Base-by-base conservation (phyloP, 53 echinoderm and acorn worm species). In the Holothuria leucospilota region DNA sequence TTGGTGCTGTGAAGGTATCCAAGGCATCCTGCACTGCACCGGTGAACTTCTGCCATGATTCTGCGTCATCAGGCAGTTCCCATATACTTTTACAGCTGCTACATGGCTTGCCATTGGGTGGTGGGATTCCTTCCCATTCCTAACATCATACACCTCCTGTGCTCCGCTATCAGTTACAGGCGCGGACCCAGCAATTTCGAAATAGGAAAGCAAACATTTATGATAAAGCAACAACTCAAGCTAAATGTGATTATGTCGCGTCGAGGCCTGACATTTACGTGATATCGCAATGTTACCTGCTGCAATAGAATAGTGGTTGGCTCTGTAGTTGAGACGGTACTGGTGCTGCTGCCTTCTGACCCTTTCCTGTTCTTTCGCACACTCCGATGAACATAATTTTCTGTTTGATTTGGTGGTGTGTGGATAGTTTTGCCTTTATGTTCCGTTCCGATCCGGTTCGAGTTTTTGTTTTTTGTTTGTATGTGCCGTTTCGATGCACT, bases 341-440 rank as follows among this genome's bases (percentile, higher is more conserved):
- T 68, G 25, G 68, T 68, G 68, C 68, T 68, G 68, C 16, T 68
- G 68, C 25, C 25, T 68, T 16, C 68, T 68, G 25, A 68, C 24
- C 68, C 68, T 68, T 25, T 68, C 68, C 16, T 15, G 68, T 68
- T 68, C 68, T 68, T 68, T 25, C 68, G 18, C 68, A 68, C 68
- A 12, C 68, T 25, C 68, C n/a, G n/a, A n/a, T n/a, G n/a, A n/a
- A n/a, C n/a, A n/a, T n/a, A n/a, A n/a, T n/a, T n/a, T n/a, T n/a
- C n/a, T n/a, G n/a, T n/a, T n/a, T n/a, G n/a, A n/a, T n/a, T n/a
- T n/a, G n/a, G n/a, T n/a, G n/a, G n/a, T n/a, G n/a, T n/a, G n/a
- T n/a, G n/a, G n/a, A n/a, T n/a, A n/a, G n/a, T n/a, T n/a, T n/a
- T n/a, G n/a, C n/a, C n/a, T n/a, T n/a, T n/a, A n/a, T n/a, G n/a